Base-by-base conservation (phyloP, 92 coral and sea anemone species). In the Porites divaricata region DNA sequence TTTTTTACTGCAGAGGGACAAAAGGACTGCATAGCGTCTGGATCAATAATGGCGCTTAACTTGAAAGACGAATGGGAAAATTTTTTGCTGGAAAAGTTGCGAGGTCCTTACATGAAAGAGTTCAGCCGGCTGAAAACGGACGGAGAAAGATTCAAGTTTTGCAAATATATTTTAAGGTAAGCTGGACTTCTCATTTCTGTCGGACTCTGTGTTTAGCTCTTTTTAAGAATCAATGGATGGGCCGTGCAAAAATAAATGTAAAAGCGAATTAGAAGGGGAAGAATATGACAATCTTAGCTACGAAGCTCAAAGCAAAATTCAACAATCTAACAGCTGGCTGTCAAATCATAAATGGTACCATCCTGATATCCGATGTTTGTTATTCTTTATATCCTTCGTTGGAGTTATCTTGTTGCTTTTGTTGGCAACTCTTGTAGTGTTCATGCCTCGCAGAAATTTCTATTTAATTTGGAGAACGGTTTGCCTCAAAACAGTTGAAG, bases 11-110 rank as follows among this genome's bases (percentile, higher is more conserved):
- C 23, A 72, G 63, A 63, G 48, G 13, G 26, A 62, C 70, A 49
- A 63, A 68, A 48, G 14, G 72, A 51, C 62, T 58, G 20, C 68
- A 26, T 16, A 82, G 72, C 78, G 62, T 11, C 6, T 4, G 25
- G 66, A 82, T 52, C 69, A 15, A 16, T 28, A 41, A 94, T 94
- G 98, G 80, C 87, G 63, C 83, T 85, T 62, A 63, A 83, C 51
- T 70, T 92, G 81, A 94, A 92, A 69, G 91, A 92, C 14, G 92
- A 92, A 45, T 94, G 98, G 98, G 98, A 92, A 77, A 88, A 88
- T 78, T 87, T 92, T 72, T 88, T 94, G 63, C 58, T 91, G 70
- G 98, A 94, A 68, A 85, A 84, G 84, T 93, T 94, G 59, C 81
- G 91, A 62, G 86, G 92, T 67, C 95, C 95, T 52, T 87, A 78